Conservation (phyloP, 2,113 vertebrate species). For the Corvus hawaiiensis region DNA sequence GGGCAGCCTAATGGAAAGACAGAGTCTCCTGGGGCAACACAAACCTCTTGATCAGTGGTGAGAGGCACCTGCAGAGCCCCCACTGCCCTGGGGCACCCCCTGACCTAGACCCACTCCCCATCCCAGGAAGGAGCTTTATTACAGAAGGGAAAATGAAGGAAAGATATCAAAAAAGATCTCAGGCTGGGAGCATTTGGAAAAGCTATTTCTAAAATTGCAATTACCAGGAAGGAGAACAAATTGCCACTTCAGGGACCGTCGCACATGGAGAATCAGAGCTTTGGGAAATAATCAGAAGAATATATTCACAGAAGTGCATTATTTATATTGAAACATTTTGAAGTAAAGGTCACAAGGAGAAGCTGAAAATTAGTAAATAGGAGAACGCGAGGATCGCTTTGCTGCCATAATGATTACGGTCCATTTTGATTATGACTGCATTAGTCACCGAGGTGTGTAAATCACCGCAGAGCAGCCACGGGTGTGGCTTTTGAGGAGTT, state of each 20-base stretch:
- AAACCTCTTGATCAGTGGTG: neutral
- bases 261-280: slow-evolving; percentile 70
- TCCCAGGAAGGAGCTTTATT: neutral
- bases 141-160: neutral
- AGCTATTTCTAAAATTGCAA: slow-evolving; percentile 77
- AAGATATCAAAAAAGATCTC: slow-evolving; percentile 2
- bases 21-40: too few species aligned
- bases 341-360: slow-evolving; percentile 64
- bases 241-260: slow-evolving; percentile 74
- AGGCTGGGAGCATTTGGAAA: slow-evolving; percentile 64
- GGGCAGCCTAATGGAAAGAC: neutral
- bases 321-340: slow-evolving; percentile 71
- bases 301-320: slow-evolving; percentile 72
- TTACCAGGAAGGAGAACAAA: slow-evolving; percentile 75
- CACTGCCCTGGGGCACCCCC: neutral
- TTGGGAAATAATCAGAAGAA: slow-evolving; percentile 69
- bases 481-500: neutral
- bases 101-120: neutral
- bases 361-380: slow-evolving; percentile 62
- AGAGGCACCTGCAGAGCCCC: neutral
- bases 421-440: slow-evolving; percentile 10
- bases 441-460: neutral
- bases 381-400: slow-evolving; percentile 30
- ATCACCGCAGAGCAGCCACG: neutral
- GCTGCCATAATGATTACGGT: neutral